Evolutionary conservation across 1,140 invertebrate species (phyloP), one percentile per base, ranked within the genome.

Genomic region (Muscidifurax raptorellus): DNA sequence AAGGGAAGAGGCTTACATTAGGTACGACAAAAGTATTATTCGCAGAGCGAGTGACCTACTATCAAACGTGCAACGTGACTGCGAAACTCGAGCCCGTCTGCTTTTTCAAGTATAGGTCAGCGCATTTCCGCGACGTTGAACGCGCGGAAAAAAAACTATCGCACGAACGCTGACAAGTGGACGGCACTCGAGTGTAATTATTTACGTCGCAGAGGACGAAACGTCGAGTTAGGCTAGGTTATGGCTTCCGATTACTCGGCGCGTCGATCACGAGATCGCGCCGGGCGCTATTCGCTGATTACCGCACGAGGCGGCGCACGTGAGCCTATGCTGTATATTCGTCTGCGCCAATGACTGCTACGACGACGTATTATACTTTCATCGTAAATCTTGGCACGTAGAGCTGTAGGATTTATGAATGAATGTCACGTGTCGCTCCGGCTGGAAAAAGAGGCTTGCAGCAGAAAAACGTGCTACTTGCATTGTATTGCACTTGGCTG

Each of bases 371-470:
- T 59, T 59, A 59, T 59, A 59, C 18, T 69, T 69, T 27, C 30
- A 82, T 82, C 28, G 80, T 36, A 59, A 82, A 36, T 59, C 67
- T 12, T n/a, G 80, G 40, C 80, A 75, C 71, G 80, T 82, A 32
- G 6, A 6, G 7, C 18, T 28, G 28, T 28, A 25, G n/a, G 77
- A 40, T 67, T 82, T 77, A 77, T 83, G 74, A 83, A 83, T 83
- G 82, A 75, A 66, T 22, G 25, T 69, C 82, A 77, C 82, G 82
- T 83, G 81, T 74, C 3, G 12, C 74, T 40, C 27, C 4, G 10
- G 22, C n/a, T 44, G 7, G 22, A 59, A 77, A 59, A 28, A 77
- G 44, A 25, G 9, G 15, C 72, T 44, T 18, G n/a, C 40, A 4
- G 71, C 32, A 71, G 36, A 47, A 71, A 71, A 44, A 72, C 66